These are phyloP conservation scores for Mesorhabditis sp. DNA, from an alignment of 2,888 invertebrate genomes.

Conservation along the genomic window DNA sequence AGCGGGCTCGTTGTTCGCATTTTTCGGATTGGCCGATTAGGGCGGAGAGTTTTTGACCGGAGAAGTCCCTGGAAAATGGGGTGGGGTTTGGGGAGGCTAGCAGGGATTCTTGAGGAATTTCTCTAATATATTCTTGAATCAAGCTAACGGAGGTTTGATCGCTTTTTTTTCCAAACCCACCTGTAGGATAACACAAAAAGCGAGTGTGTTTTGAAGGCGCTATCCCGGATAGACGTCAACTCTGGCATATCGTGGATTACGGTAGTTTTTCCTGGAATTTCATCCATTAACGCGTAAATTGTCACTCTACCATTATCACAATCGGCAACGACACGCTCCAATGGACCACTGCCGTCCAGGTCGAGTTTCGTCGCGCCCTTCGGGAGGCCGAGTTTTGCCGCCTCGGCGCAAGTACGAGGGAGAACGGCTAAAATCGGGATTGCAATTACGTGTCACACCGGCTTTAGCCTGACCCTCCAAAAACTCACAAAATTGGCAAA, in stretches of 20 bases:
- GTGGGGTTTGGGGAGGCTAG: background rate
- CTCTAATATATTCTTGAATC: no score
- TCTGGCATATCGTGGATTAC: constrained; percentile 45
- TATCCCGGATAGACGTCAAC: constrained; percentile 27
- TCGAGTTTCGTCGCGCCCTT: constrained; percentile 46
- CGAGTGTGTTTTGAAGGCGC: constrained; percentile 22
- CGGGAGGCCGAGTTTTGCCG: constrained; percentile 30
- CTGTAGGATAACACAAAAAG: constrained; percentile 32
- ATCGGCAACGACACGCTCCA: constrained; percentile 30
- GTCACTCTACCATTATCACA: constrained; percentile 28
- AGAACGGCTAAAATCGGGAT: constrained; percentile 22
- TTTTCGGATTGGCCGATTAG: constrained; percentile 24
- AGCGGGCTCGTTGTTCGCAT: constrained; percentile 35
- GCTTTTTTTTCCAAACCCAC: constrained; percentile 10
- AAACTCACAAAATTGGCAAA: constrained; percentile 48
- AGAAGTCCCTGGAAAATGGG: constrained; percentile 33
- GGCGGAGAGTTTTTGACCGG: constrained; percentile 25
- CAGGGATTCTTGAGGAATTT: no score
- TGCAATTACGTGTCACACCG: background rate
- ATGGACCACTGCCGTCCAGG: constrained; percentile 44
- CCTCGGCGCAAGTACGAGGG: constrained; percentile 48
- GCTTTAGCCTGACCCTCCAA: background rate
- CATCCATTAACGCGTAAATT: background rate
- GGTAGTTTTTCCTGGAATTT: constrained; percentile 25
- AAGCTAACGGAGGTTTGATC: no score